Evolutionary conservation across 2,888 invertebrate species (phyloP), one percentile per base, ranked within the genome.

Genomic region (Cordilura impudica): DNA sequence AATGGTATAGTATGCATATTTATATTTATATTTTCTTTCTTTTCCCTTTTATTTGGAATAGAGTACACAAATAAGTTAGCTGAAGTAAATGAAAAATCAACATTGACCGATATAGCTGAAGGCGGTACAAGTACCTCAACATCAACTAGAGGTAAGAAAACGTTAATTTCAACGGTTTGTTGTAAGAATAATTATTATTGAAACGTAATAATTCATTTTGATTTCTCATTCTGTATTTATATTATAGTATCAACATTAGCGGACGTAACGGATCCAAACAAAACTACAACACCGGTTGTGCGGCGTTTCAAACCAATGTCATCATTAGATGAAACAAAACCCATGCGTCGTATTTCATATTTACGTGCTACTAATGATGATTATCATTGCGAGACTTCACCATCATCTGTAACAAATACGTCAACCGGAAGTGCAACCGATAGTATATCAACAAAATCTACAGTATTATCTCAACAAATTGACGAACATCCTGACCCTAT

Each of bases 321-420:
- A 88, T 81, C 88, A 92, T 95, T 95, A 87, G 95, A 96, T 87
- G 97, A 97, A 88, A 96, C 97, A 86, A 93, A 96, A 82, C 93
- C 94, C 21, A 95, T 95, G 90, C 93, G 98, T 83, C 92, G 98
- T 84, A 96, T 97, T 83, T 98, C 97, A n/a, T 98, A 98, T 91
- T 91, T 98, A 83, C 96, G 96, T 91, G 98, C 98, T 49, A 98
- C 97, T 8, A 96, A 89, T 74, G 90, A 95, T 92, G 94, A 94
- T 80, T 82, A 94, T 82, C 95, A 95, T 86, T 94, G 72, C n/a
- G 79, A 79, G 39, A 51, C 71, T 93, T 85, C 84, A 51, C 83
- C 81, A 84, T 78, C 84, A 60, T 83, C 84, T 1, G 82, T 83
- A 23, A 66, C 85, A 2, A 58, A 81, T 82, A 73, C 75, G 31